These are phyloP conservation scores for Heliconius hortense DNA, from an alignment of 2,888 invertebrate species.

Conservation along the genomic window DNA sequence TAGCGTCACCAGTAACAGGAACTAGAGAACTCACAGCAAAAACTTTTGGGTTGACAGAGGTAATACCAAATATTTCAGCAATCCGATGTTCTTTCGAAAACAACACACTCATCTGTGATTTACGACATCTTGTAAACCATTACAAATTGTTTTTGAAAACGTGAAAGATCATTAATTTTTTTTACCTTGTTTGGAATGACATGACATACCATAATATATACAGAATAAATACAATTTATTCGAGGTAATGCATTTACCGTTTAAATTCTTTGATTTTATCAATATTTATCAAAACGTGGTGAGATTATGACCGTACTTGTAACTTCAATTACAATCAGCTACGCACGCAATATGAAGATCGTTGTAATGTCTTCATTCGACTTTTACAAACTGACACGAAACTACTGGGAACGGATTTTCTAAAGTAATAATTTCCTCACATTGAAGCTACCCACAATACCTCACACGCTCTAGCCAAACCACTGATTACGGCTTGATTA, in stretches of 20 bases:
- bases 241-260: not conserved
- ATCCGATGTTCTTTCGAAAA: conserved; percentile 70
- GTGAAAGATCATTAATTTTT: conserved; percentile 57
- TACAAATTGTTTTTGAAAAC: conserved; percentile 73
- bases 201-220: not conserved
- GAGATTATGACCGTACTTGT: conserved; percentile 60
- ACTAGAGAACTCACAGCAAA: conserved; percentile 63
- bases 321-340: conserved; percentile 63
- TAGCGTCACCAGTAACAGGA: conserved; percentile 62
- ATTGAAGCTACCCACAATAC: conserved; percentile 57
- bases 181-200: conserved; percentile 45
- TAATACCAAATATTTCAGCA: conserved; percentile 76
- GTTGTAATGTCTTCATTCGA: conserved; percentile 77
- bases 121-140: conserved; percentile 65
- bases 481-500: conserved; percentile 78
- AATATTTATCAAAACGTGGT: conserved; percentile 53
- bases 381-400: conserved; percentile 61
- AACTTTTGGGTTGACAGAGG: conserved; percentile 74
- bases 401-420: conserved; percentile 61
- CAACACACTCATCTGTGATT: conserved; percentile 71
- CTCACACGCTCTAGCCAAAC: conserved; percentile 76
- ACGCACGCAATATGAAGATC: conserved; percentile 76
- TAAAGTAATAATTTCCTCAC: conserved; percentile 72
- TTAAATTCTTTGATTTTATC: conserved; percentile 22
- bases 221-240: not conserved